Evolutionary conservation across 64 coral and sea anemone genomes (phyloP).

Genomic region (Acropora yongei): DNA sequence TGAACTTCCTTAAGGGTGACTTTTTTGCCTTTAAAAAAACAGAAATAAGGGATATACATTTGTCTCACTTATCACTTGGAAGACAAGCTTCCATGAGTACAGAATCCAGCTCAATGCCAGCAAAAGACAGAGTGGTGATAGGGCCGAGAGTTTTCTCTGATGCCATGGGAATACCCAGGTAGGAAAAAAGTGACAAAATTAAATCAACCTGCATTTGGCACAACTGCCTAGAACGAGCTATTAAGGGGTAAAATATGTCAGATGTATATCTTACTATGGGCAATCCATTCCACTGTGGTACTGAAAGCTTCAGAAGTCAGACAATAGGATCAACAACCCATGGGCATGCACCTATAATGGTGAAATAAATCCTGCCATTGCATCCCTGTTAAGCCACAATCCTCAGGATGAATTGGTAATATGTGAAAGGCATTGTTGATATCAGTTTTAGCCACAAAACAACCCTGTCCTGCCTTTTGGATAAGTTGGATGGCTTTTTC

Average conservation of each 20-base stretch:
- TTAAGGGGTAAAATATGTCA: neutral
- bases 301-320: neutral
- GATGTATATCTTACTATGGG: neutral
- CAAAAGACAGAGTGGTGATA: constrained; percentile 4
- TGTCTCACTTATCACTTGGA: constrained; percentile 1
- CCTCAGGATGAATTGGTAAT: neutral
- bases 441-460: constrained; percentile 44
- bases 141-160: constrained; percentile 2
- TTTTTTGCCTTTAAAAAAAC: neutral
- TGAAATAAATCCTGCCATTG: constrained; percentile 4
- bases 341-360: neutral
- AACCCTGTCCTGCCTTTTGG: neutral
- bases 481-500: constrained; percentile 35
- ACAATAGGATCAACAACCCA: neutral
- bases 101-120: neutral
- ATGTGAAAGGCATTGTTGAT: constrained; percentile 30
- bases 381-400: constrained; percentile 12
- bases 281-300: too few relatives aligned
- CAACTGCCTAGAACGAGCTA: neutral
- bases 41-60: constrained; percentile 7
- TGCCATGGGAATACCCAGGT: neutral
- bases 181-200: neutral
- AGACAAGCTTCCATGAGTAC: neutral
- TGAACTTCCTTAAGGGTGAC: constrained; percentile 2
- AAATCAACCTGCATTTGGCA: neutral